Base-by-base conservation (phyloP, 2,113 vertebrate genomes). In the Danionella cerebrum region DNA sequence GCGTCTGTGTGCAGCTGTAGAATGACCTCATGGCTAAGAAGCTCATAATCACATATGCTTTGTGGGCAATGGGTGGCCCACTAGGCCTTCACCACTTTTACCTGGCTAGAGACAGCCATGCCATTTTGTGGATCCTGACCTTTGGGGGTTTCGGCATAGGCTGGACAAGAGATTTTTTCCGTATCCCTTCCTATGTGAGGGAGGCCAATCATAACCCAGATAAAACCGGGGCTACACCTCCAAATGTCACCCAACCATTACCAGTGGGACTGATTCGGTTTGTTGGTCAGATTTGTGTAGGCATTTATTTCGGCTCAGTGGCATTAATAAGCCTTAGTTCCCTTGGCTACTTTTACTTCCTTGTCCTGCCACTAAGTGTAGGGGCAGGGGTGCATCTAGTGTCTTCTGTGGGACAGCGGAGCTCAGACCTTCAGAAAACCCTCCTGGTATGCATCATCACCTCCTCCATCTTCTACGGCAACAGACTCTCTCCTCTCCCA, bases 81-180 rank as follows among this genome's bases (percentile, higher is more conserved):
- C 70, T 88, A 19, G 93, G 94, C 18, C 89, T 98, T 65, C 93
- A 96, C 58, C 95, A 97, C 70, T 44, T 97, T n/a, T 95, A 96
- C 72, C 79, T 95, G 74, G 83, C 89, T 45, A 83, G 92, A 69
- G 93, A 95, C 80, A 94, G 86, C 65, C 94, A 96, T 5, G 92
- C 92, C 1, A 84, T 95, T 57, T 77, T 98, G 21, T 94, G 93
- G 92, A 89, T 96, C 84, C 73, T 97, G 22, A 94, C 92, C 1
- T 68, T 96, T 50, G 93, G 93, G 0, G 92, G 92, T 1, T 93
- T 93, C 65, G 91, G 92, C 0, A 68, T 91, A 1, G 93, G 90
- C 6, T 97, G 93, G 94, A 79, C 88, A 45, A 85, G 89, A 82
- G 94, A 95, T 11, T 59, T 92, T 67, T 78, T 91, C 82, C 88